Evolutionary conservation across 2,797 vertebrate species (phyloP), one percentile per base, ranked within the genome.

Genomic region (Furcifer pardalis): DNA sequence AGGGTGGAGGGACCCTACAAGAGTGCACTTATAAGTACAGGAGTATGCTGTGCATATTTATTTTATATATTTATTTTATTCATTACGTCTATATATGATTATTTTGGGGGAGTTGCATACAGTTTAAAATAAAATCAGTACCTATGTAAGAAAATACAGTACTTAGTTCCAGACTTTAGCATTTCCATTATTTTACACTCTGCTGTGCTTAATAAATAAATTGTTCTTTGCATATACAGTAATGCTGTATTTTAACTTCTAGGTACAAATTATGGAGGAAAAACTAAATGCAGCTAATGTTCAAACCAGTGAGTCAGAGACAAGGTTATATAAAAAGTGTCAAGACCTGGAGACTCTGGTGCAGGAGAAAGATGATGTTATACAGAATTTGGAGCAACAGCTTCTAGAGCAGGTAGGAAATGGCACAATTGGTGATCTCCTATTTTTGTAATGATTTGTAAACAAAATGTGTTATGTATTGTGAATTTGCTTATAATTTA

Each of bases 211-310:
- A 56, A 2, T n/a, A 40, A 87, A 21, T 74, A 87, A 83, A 86
- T 72, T 52, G 37, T 69, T 37, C 59, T 86, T 88, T 73, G 83
- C 73, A 46, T 86, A 71, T 84, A n/a, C n/a, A n/a, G n/a, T n/a
- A 85, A 40, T 84, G 82, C 87, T 89, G 60, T 42, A 27, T 92
- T 94, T 93, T 77, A 82, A 82, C 44, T 90, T 91, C 49, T 91
- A 99, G 98, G 97, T 98, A 32, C 98, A 98, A 92, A 97, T 98
- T 95, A 98, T 99, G 98, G 98, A 99, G 94, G 98, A 99, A 93
- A 98, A 97, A 94, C 94, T 99, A 93, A 98, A 98, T 92, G 96
- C 96, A 77, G 95, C 98, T 56, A 97, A 98, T 73, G 94, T 97
- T 85, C 97, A 97, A 92, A 97, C 97, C 0, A 97, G 95, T n/a